Evolutionary conservation across 2,888 invertebrate genomes (phyloP).

Genomic region (Drepana falcataria): DNA sequence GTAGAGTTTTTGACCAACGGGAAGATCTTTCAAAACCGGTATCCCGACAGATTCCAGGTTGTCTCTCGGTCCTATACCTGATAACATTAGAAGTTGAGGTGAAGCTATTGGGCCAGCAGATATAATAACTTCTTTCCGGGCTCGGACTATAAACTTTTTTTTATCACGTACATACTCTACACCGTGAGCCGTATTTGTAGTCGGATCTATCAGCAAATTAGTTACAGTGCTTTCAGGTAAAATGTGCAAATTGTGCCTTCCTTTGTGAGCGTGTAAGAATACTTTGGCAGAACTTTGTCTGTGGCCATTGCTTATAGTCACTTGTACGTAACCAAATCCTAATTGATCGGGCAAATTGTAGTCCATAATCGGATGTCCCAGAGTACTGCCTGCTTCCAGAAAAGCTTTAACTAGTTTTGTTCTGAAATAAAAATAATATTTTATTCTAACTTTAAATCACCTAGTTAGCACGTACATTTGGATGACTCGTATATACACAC

Average conservation of each 20-base stretch:
- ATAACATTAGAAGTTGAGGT: slow-evolving; percentile 93
- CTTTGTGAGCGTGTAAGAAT: slow-evolving; percentile 79
- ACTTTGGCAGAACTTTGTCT: slow-evolving; percentile 83
- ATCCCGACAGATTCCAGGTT: slow-evolving; percentile 76
- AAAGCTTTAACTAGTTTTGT: slow-evolving; percentile 69
- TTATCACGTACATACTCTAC: slow-evolving; percentile 81
- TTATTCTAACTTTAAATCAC: neutral
- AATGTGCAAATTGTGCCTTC: slow-evolving; percentile 83
- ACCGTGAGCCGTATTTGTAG: slow-evolving; percentile 82
- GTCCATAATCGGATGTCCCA: slow-evolving; percentile 83
- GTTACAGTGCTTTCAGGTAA: slow-evolving; percentile 81
- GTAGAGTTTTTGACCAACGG: slow-evolving; percentile 82
- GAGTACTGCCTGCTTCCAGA: slow-evolving; percentile 80
- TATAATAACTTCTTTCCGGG: slow-evolving; percentile 89
- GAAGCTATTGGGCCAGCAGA: slow-evolving; percentile 93
- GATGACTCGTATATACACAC: too few species aligned
- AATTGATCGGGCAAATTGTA: slow-evolving; percentile 81
- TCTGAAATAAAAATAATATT: slow-evolving; percentile 37
- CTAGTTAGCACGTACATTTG: too few species aligned
- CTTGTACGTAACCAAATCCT: slow-evolving; percentile 83
- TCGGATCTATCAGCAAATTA: slow-evolving; percentile 81
- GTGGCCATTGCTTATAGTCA: slow-evolving; percentile 76
- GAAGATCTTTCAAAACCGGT: slow-evolving; percentile 80
- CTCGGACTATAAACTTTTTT: slow-evolving; percentile 67
- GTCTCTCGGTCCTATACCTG: slow-evolving; percentile 81